A percentile compares a stretch with the other conserved stretches of the same genome.
Conservation (phyloP, 2,888 invertebrate species). For the Lydus trimaculatus region DNA sequence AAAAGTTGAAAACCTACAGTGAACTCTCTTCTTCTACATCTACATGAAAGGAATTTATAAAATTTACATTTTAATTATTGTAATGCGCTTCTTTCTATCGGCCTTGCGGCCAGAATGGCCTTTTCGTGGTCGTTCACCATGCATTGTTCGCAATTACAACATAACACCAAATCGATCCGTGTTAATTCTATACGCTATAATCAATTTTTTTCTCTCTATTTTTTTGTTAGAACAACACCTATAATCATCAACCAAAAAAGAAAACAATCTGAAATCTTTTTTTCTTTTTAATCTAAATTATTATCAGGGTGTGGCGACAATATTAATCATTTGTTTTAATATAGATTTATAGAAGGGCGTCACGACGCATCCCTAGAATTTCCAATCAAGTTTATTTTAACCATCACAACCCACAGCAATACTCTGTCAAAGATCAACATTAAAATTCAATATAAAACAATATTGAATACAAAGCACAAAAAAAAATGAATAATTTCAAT, state of each 20-base stretch:
- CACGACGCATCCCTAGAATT: background rate
- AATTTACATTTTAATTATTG: conserved; percentile 6
- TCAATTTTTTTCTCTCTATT: background rate
- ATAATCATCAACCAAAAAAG: background rate
- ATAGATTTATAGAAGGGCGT: background rate
- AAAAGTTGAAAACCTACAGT: background rate
- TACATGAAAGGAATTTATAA: background rate
- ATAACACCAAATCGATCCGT: background rate
- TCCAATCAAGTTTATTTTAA: background rate
- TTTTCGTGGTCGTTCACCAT: conserved; percentile 15
- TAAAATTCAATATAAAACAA: background rate
- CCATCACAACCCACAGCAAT: background rate
- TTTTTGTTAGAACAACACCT: too few species aligned
- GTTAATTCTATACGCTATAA: background rate
- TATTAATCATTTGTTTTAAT: background rate
- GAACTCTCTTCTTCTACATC: background rate
- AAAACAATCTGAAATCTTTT: background rate
- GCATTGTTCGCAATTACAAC: conserved; percentile 10
- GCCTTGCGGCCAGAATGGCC: conserved; percentile 14
- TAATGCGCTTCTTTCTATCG: conserved; percentile 11
- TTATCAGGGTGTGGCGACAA: background rate
- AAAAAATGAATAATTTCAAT: background rate
- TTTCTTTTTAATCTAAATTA: background rate
- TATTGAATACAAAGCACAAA: background rate
- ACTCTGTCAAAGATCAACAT: background rate